These are phyloP conservation scores for Chymomyza procnemis DNA, from an alignment of 2,888 invertebrate species.

Conservation along the genomic window DNA sequence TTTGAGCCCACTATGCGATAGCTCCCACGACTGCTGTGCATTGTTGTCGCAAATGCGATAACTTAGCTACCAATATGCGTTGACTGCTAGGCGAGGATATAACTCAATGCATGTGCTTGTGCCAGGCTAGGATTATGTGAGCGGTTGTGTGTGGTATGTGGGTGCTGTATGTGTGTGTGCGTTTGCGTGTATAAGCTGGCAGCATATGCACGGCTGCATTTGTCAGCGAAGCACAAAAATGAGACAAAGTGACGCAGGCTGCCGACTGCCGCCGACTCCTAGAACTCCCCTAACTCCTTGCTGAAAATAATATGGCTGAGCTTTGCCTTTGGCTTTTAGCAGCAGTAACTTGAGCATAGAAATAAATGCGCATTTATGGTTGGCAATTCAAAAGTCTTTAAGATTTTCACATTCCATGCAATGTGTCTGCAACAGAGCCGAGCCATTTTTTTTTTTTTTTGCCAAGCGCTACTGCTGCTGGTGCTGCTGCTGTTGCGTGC, in stretches of 20 bases:
- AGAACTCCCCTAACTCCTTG: constrained; percentile 10
- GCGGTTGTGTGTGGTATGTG: constrained; percentile 24
- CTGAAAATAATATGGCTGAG: neutral
- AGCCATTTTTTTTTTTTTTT: constrained; percentile 32
- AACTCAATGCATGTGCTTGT: constrained; percentile 54
- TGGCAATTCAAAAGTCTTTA: constrained; percentile 73
- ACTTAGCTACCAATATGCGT: constrained; percentile 73
- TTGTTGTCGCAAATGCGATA: constrained; percentile 73
- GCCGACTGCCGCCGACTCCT: constrained; percentile 26
- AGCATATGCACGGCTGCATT: constrained; percentile 73
- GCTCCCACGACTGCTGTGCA: constrained; percentile 32
- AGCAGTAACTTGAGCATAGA: constrained; percentile 67
- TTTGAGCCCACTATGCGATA: neutral
- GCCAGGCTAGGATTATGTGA: constrained; percentile 27
- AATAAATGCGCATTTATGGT: constrained; percentile 73
- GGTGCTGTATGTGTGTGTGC: constrained; percentile 7
- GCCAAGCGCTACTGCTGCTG: constrained; percentile 4
- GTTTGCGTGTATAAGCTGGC: constrained; percentile 14
- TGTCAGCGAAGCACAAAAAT: constrained; percentile 73
- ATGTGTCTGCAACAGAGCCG: constrained; percentile 48
- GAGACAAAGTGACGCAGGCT: constrained; percentile 68
- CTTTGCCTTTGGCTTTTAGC: neutral
- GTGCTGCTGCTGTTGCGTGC: constrained; percentile 53
- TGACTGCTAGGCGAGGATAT: constrained; percentile 64
- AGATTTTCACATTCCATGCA: constrained; percentile 72